Evolutionary conservation across 2,113 vertebrate genomes (phyloP), one percentile per base, ranked within the genome.

Genomic region (Thymallus thymallus): DNA sequence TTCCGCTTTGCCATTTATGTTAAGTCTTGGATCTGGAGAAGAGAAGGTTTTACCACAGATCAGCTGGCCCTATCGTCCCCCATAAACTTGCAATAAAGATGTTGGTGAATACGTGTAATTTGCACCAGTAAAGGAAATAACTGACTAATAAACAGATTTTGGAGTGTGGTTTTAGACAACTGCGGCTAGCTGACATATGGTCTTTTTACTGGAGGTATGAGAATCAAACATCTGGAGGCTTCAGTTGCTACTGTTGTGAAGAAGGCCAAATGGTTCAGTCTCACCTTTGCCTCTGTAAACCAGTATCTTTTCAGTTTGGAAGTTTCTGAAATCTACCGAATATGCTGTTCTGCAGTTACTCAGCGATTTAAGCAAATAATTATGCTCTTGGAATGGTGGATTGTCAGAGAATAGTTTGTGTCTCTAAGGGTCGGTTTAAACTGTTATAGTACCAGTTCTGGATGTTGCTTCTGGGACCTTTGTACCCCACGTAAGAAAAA

Each of bases 191-290:
- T 51, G 76, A 86, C 88, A 89, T 86, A 88, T 89, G 90, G 64
- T 86, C 72, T 70, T 73, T 77, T 85, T 4, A 77, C 78, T 86
- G 55, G 70, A 82, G 77, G 82, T 84, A 35, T 6, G 73, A 73
- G 61, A 85, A 82, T 85, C 68, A 80, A 84, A 88, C 89, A 88
- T 89, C 85, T 88, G 88, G 80, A 85, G 74, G 23, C 75, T 72
- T 62, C 63, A 63, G 63, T 67, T 55, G 87, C 81, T 88, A 84
- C 86, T 79, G 80, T 76, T 79, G 82, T 76, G 72, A 84, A 70
- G 69, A 29, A 87, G 72, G 84, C 66, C 66, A 80, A 78, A 69
- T 78, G 73, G 71, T 68, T 80, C 80, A 16, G 48, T 18, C 48
- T 18, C 5, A 45, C 41, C 41, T 10, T 45, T 5, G 41, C 41